Evolutionary conservation across 2,888 invertebrate species (phyloP), one percentile per base, ranked within the genome.

Genomic region (Mesodorylaimus sp.): DNA sequence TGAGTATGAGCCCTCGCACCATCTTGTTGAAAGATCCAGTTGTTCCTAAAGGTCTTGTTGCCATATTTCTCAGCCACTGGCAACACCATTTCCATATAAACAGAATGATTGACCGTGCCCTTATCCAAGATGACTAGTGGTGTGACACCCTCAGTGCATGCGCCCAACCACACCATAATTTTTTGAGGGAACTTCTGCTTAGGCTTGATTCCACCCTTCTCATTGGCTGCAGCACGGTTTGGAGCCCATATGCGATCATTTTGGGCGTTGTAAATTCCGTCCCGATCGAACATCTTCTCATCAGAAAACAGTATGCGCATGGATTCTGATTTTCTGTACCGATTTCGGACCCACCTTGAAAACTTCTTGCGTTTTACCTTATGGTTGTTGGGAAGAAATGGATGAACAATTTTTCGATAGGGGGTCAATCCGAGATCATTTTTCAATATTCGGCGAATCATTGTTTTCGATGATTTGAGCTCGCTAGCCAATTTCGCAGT

Each of bases 141-240:
- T 19, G n/a, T 39, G 41, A 39, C n/a, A 21, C 41, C 41, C 21
- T 39, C 21, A 5, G 41, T 19, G 21, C 41, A 39, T 7, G 41
- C 41, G 21, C 41, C 41, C 21, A 39, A 39, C 41, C 41, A 39
- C 10, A 39, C 41, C 41, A 21, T 39, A 21, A 39, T 39, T 10
- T 21, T 21, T n/a, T 10, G 41, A 21, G 16, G 21, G 21, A 39
- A 39, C 21, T 39, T 39, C 21, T 21, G 10, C 21, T 39, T 39
- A 19, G 10, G 41, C 7, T 39, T 13, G 21, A 39, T 39, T 7
- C 10, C 41, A 39, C 41, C 16, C 7, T 39, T 39, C 21, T 39
- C 7, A 21, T 39, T 21, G 21, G 41, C 41, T 39, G 7, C 41
- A 39, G 21, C 41, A 39, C 41, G 10, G 41, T 39, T n/a, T 7